Base-by-base conservation (phyloP, 2,888 invertebrate species). In the Ophioninae sp. region DNA sequence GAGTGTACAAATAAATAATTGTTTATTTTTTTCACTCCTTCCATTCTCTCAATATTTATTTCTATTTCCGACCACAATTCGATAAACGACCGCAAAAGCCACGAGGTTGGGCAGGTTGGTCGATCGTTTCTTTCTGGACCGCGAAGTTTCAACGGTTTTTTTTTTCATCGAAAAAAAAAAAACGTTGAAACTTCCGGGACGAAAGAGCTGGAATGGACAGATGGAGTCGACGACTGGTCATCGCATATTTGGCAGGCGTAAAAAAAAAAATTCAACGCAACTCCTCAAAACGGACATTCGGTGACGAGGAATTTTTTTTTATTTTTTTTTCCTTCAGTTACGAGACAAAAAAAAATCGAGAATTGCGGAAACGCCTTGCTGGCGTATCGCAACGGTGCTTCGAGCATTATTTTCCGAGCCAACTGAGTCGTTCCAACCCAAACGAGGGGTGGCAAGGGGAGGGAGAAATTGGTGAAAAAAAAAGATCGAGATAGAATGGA, bases 371-470 rank as follows among this genome's bases (percentile, higher is more conserved):
- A 44, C 58, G 22, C 41, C n/a, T 41, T 74, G 63, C 17, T 10
- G 59, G 30, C 56, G n/a, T 61, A 61, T 39, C 51, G 41, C 51
- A 67, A 56, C 39, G 75, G 79, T 76, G 20, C 72, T 72, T 61
- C 67, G 68, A 83, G 58, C 76, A 79, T 79, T 77, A 79, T 76
- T 83, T 76, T 72, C 58, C 22, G 75, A 76, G 67, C 30, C 59
- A 71, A 64, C 68, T 76, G 67, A 44, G 67, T 76, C 72, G 30
- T 76, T 72, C 56, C 72, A 63, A 63, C 56, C 56, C 63, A 61
- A 76, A 79, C 51, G 72, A 39, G 41, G 79, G 72, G 79, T 73
- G 76, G 79, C 79, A 79, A 63, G 67, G 65, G 64, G 37, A 67
- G 44, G 6, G 39, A 68, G 41, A 63, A 72, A 76, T 56, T 76